Percentiles rank a stretch among this genome's conserved stretches.
Evolutionary conservation across 2,797 vertebrate genomes (phyloP).

Genomic region (Danio tinwini): DNA sequence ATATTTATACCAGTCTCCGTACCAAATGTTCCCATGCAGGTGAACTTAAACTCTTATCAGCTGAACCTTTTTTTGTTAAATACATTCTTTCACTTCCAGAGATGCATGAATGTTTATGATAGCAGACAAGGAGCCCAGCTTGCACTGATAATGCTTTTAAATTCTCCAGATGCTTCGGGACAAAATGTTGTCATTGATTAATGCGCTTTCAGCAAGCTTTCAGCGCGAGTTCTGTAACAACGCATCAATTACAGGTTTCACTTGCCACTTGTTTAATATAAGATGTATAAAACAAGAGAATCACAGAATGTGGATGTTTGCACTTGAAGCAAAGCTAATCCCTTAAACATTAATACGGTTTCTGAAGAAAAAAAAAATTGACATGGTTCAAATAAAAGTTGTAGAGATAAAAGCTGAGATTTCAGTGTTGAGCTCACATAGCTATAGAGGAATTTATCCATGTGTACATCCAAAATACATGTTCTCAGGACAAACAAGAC

Average conservation of each 20-base stretch:
- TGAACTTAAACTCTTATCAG: background rate
- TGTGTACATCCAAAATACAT: background rate
- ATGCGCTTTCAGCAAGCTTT: slow-evolving; percentile 12
- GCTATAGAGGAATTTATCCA: background rate
- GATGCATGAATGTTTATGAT: slow-evolving; percentile 63
- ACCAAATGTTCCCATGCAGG: background rate
- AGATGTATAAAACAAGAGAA: background rate
- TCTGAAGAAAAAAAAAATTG: background rate
- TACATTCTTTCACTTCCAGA: slow-evolving; percentile 9
- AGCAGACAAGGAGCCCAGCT: slow-evolving; percentile 64
- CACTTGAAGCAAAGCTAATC: background rate
- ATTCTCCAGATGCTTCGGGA: slow-evolving; percentile 10
- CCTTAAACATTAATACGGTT: background rate
- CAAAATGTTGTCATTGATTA: slow-evolving; percentile 25
- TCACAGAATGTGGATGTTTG: background rate
- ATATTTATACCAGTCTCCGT: slow-evolving; percentile 45
- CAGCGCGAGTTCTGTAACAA: background rate
- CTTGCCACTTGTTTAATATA: background rate
- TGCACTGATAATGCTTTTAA: slow-evolving; percentile 64
- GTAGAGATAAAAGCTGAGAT: background rate
- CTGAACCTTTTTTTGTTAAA: slow-evolving; percentile 3
- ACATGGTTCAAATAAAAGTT: background rate
- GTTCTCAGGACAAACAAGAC: background rate
- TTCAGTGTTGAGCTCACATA: background rate
- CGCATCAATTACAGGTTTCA: slow-evolving; percentile 10